phyloP scores from a whole-genome alignment of 1,140 invertebrate genomes.

The Macrostomum lignano region DNA sequence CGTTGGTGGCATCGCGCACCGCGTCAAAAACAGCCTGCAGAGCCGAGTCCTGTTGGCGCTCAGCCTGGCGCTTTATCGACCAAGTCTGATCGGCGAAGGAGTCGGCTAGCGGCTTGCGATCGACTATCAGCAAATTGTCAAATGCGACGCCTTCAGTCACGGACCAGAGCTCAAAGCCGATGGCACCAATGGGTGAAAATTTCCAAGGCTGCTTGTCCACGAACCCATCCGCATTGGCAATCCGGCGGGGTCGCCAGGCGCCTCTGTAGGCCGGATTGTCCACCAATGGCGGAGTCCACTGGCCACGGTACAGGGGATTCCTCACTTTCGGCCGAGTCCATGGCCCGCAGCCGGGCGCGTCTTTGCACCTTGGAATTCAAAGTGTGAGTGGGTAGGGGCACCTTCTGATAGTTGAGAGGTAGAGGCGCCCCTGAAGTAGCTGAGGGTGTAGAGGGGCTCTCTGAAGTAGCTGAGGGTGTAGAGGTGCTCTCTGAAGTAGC shows the following conservation, averaged over 20 bases:
- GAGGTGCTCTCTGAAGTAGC: no score
- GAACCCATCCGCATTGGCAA: slow-evolving; percentile 35
- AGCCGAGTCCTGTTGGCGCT: slow-evolving; percentile 21
- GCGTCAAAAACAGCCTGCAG: slow-evolving; percentile 53
- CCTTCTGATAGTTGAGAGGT: no score
- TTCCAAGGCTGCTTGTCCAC: slow-evolving; percentile 46
- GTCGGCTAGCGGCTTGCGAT: slow-evolving; percentile 45
- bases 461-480: no score
- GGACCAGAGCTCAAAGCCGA: slow-evolving; percentile 88
- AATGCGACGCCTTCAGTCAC: slow-evolving; percentile 62
- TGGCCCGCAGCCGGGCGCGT: slow-evolving; percentile 11
- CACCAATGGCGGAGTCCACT: not conserved
- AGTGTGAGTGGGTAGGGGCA: no score
- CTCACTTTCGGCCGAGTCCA: not conserved
- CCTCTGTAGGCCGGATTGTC: not conserved
- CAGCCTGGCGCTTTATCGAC: slow-evolving; percentile 43
- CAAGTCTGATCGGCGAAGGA: slow-evolving; percentile 55
- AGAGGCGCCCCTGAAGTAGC: no score
- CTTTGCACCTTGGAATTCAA: slow-evolving; percentile 45
- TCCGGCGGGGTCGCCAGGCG: not conserved
- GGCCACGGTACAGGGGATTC: slow-evolving; percentile 1
- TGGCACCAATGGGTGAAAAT: slow-evolving; percentile 32
- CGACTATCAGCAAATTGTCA: slow-evolving; percentile 75
- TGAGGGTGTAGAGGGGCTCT: no score
- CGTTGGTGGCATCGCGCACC: slow-evolving; percentile 47